phyloP scores from a whole-genome alignment of 2,888 invertebrate species.

The Deilephila elpenor region DNA sequence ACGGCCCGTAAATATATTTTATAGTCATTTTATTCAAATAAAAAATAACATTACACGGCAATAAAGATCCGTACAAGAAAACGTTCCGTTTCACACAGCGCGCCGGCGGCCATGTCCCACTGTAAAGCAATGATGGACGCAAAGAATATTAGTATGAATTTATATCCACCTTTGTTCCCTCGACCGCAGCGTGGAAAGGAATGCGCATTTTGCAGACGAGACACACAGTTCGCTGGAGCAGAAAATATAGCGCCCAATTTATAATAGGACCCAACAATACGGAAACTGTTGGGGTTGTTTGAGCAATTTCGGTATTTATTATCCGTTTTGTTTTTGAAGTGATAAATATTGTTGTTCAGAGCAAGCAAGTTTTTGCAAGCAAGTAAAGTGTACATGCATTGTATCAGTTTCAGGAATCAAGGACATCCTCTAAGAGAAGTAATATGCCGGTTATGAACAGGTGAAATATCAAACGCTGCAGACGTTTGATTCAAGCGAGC shows the following conservation, averaged over 20 bases:
- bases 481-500: too few species aligned
- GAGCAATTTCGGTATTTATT: not conserved
- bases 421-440: too few species aligned
- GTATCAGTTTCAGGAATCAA: too few species aligned
- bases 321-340: not conserved
- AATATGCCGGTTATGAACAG: too few species aligned
- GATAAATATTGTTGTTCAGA: not conserved
- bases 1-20: conserved; percentile 17
- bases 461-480: too few species aligned
- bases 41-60: conserved; percentile 30
- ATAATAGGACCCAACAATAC: conserved; percentile 10
- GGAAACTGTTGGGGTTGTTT: conserved; percentile 29
- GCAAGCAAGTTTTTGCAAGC: too few species aligned
- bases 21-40: conserved; percentile 26
- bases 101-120: conserved; percentile 24
- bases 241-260: conserved; percentile 8
- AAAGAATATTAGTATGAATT: conserved; percentile 62
- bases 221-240: conserved; percentile 38
- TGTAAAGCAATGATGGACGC: conserved; percentile 58
- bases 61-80: conserved; percentile 32
- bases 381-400: too few species aligned
- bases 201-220: conserved; percentile 46
- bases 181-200: conserved; percentile 47
- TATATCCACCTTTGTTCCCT: conserved; percentile 63
- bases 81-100: conserved; percentile 35